Base-by-base conservation (phyloP, 2,888 invertebrate species). In the Lasiommata megera region DNA sequence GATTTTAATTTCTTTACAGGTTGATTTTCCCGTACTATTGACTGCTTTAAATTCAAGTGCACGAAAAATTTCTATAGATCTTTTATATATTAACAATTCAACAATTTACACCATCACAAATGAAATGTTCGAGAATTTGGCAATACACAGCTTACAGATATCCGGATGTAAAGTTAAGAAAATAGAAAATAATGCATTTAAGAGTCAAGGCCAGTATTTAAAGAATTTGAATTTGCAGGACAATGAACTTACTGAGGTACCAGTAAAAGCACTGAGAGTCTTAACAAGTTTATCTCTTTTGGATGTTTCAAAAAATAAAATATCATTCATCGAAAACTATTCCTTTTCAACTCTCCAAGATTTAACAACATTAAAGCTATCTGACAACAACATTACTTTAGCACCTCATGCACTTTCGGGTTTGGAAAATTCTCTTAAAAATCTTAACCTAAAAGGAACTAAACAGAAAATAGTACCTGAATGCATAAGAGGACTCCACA, bases 81-180 rank as follows among this genome's bases (percentile, higher is more conserved):
- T 97, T 64, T 92, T 98, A 37, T 97, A 97, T 80, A 93, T 98
- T 61, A 97, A 97, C 86, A 97, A 97, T 86, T 96, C 97, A 52
- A 95, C 96, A 31, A 93, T 97, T 51, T 92, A 92, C 29, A 87
- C 90, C 53, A 85, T 97, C 51, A 92, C 92, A 47, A 93, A 95
- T 71, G 93, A 93, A 62, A 92, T 95, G 63, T 94, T 97, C 70
- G 80, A 86, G 28, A 93, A 94, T 71, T 86, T 97, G 53, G 93
- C 92, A 73, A 93, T 96, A 73, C 94, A 95, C 73, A 97, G 96
- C 81, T 92, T 97, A 52, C 97, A 97, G 85, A 92, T 97, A 70
- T 97, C 96, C 41, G 95, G 95, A 59, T 97, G 97, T 78, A 94
- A 92, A 76, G 95, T 97, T 61, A 93, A 90, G 71, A 92, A 85